phyloP scores from a whole-genome alignment of 53 echinoderm and acorn worm species.

The Echinarachnius parma region DNA sequence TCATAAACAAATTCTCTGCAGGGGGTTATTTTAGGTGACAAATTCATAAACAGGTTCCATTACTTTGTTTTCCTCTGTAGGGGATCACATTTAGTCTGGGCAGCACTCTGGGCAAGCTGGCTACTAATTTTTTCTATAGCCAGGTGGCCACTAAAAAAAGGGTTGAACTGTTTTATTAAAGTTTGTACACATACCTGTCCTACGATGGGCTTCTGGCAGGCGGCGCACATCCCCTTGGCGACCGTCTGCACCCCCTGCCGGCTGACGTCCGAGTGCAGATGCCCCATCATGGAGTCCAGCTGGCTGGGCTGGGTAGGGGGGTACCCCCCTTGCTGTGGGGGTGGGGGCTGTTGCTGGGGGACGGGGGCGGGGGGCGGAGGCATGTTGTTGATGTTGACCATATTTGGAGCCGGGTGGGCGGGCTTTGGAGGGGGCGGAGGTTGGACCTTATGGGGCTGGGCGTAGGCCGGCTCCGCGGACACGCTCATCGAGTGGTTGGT shows the following conservation, averaged over 20 bases:
- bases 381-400: constrained; percentile 52
- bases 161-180: too few species aligned
- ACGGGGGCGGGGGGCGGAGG: constrained; percentile 25
- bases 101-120: too few species aligned
- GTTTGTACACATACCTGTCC: constrained; percentile 94
- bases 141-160: too few species aligned
- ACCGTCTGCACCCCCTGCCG: constrained; percentile 96
- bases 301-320: constrained; percentile 40
- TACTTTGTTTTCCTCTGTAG: too few species aligned
- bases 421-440: constrained; percentile 34
- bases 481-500: background rate
- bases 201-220: constrained; percentile 92
- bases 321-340: background rate
- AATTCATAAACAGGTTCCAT: too few species aligned
- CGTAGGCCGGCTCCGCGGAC: constrained; percentile 54
- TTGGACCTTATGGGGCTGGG: constrained; percentile 39
- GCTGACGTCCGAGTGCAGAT: constrained; percentile 88
- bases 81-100: too few species aligned
- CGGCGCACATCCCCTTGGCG: constrained; percentile 93
- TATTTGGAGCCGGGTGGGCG: constrained; percentile 28
- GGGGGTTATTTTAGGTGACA: too few species aligned
- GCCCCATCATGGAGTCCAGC: constrained; percentile 97
- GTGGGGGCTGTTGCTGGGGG: background rate
- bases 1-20: too few species aligned
- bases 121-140: too few species aligned